Base-by-base conservation (phyloP, 1,140 invertebrate genomes). In the Bombus ignitus region DNA sequence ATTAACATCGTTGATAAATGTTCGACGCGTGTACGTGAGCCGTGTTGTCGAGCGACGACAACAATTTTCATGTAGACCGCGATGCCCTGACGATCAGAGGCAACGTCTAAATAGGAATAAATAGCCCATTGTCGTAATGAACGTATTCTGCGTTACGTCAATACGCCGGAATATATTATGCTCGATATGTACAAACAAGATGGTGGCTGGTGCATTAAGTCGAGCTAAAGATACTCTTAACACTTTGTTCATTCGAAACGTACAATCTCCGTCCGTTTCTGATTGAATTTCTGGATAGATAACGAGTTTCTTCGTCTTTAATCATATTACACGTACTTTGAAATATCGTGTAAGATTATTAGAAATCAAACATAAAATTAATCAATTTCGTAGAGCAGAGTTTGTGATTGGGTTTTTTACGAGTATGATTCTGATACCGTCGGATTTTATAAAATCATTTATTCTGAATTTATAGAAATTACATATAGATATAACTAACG, bases 1-100 rank as follows among this genome's bases (percentile, higher is more conserved):
- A 89, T 89, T 89, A 89, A 88, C 75, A 89, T 79, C 59, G 57
- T 76, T 79, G 74, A 79, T 37, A 75, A 89, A 77, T 85, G 70
- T 70, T 78, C 62, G 42, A 37, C 53, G 78, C 53, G 32, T 71
- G 65, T 80, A 89, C 82, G 78, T 82, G 83, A 79, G 59, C 42
- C 42, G 57, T 32, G 66, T 59, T 18, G 66, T 62, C 47, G 28
- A 18, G 25, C n/a, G 9, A 39, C 62, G 39, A 70, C 47, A 44
- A 70, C 75, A 65, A 86, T 89, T 86, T 88, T 75, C 68, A 85
- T 57, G 39, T 66, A 62, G 74, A 44, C 75, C 39, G 44, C 35
- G 62, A 0, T 59, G 35, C 73, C 47, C 3, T 32, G 35, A 32
- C 59, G 62, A 88, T 83, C 66, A 35, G 66, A 78, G 57, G 28